Evolutionary conservation across 2,797 vertebrate species (phyloP).

Genomic region (Pseudochirops corinnae): DNA sequence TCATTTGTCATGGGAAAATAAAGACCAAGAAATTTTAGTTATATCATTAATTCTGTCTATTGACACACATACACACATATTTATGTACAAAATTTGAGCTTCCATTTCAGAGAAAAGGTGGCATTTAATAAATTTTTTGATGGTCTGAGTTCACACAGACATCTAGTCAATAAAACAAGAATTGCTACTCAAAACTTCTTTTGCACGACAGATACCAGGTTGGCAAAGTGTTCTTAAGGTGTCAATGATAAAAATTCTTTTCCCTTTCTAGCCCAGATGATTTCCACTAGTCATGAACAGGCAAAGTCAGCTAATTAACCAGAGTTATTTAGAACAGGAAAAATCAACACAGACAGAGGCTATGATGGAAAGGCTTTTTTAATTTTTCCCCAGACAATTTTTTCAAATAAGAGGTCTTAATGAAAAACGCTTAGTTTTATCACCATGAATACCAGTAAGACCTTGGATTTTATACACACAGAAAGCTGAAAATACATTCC

Average conservation of each 20-base stretch:
- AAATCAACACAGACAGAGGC: constrained; percentile 71
- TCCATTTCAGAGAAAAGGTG: not conserved
- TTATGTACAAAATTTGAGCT: not conserved
- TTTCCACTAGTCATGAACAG: constrained; percentile 3
- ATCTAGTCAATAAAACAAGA: not conserved
- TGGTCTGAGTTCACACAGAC: not conserved
- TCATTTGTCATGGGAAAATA: not conserved
- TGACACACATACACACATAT: not conserved
- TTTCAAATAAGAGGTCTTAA: constrained; percentile 72
- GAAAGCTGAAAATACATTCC: constrained; percentile 42
- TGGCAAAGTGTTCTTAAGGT: not conserved
- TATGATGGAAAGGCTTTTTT: constrained; percentile 83
- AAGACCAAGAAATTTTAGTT: not conserved
- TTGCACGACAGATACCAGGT: not conserved
- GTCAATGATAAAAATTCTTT: not conserved
- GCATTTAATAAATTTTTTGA: not conserved
- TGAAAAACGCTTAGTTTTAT: constrained; percentile 23
- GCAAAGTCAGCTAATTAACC: not conserved
- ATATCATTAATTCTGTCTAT: not conserved
- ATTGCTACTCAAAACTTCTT: not conserved
- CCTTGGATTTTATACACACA: not conserved
- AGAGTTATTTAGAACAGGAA: constrained; percentile 48
- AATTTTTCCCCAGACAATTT: constrained; percentile 80
- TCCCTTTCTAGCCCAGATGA: constrained; percentile 26
- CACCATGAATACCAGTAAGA: not conserved